Evolutionary conservation across 1,140 invertebrate species (phyloP), one percentile per base, ranked within the genome.

Genomic region (Musca vetustissima): DNA sequence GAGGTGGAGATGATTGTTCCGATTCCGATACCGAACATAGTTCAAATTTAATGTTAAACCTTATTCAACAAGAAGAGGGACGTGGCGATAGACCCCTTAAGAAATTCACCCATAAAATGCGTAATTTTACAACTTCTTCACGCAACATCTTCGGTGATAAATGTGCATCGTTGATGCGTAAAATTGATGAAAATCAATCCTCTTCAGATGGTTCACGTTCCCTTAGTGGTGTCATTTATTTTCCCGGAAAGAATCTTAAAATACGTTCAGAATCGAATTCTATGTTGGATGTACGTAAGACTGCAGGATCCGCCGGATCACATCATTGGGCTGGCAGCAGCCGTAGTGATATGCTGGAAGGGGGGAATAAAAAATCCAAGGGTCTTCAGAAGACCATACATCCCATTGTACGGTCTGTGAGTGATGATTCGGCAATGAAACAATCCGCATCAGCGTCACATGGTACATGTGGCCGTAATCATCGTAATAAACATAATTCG

Each of bases 21-120:
- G 76, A 79, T 61, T 77, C 74, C 2, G 76, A 79, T 71, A 73
- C 75, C 64, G 74, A 73, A 19, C 36, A 9, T 43, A 43, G 36
- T 43, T 73, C 75, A 28, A 36, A 68, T 57, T 72, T 73, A 1
- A 76, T 83, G 73, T 75, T 77, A 19, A 70, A 78, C 43, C 78
- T 89, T 22, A 75, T 89, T 1, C 80, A 83, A 15, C 85, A 88
- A 49, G 87, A 89, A 70, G 87, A 89, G 68, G 83, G 85, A 73
- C 79, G 87, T 8, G 85, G 86, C 1, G 81, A 83, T 52, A 77
- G 80, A 11, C 79, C 83, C 9, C 79, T 76, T 32, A 84, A 81
- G 71, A 83, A 85, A 19, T 83, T 89, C 43, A 82, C 83, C 0
- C 82, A 85, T 57, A 83, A 85, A 2, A 82, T 89, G 67, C 84